Percentiles rank a stretch among this genome's conserved stretches.
phyloP scores from a whole-genome alignment of 2,113 vertebrate species.

The Merops nubicus region DNA sequence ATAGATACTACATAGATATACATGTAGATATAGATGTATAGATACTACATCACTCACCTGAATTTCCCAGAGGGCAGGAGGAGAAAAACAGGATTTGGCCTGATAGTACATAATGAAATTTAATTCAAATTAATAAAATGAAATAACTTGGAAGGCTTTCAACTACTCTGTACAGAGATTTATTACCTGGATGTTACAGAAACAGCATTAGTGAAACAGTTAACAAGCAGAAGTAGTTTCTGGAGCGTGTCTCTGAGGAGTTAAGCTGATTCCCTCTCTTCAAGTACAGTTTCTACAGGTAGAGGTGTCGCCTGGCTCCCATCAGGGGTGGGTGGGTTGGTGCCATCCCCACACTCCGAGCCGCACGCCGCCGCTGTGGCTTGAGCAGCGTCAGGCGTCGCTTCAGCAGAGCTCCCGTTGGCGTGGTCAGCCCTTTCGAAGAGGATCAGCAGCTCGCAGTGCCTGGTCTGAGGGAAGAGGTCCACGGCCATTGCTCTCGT shows the following conservation, averaged over 20 bases:
- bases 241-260: fast-evolving
- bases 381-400: fast-evolving
- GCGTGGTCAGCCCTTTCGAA: conserved; percentile 85
- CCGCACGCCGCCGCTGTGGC: fast-evolving
- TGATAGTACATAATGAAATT: fast-evolving
- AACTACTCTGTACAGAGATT: not conserved
- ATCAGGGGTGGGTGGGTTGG: fast-evolving
- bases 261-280: not conserved
- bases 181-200: conserved; percentile 15
- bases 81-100: not conserved
- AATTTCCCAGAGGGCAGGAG: not conserved
- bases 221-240: not conserved
- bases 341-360: fast-evolving
- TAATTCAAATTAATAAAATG: not conserved
- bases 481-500: conserved; percentile 89
- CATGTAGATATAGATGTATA: too few species aligned
- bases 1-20: fast-evolving
- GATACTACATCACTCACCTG: not conserved
- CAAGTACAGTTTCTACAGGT: fast-evolving
- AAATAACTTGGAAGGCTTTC: not conserved
- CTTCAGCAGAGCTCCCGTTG: not conserved
- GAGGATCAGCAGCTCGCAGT: conserved; percentile 90
- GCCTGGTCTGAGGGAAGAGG: conserved; percentile 94
- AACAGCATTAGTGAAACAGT: not conserved
- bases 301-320: fast-evolving